phyloP scores from a whole-genome alignment of 2,797 vertebrate genomes.

The Adrianichthys oophorus region DNA sequence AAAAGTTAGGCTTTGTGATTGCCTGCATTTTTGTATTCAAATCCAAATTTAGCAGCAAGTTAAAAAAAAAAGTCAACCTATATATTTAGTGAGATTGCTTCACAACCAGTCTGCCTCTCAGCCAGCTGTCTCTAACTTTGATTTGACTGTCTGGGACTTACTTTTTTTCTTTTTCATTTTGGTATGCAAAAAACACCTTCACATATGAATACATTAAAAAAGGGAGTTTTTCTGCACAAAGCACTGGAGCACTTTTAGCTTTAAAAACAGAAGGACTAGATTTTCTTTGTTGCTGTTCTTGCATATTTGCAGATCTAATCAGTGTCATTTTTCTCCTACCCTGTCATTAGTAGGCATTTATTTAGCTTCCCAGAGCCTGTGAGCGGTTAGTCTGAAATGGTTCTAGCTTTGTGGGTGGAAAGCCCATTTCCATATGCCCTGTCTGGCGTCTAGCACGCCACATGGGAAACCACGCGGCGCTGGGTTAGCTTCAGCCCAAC shows the following conservation, averaged over 20 bases:
- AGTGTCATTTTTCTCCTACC: conserved; percentile 48
- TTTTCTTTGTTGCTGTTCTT: conserved; percentile 22
- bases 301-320: conserved; percentile 63
- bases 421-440: conserved; percentile 71
- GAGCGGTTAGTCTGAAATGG: conserved; percentile 61
- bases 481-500: conserved; percentile 50
- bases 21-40: conserved; percentile 15
- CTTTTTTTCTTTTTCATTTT: neutral
- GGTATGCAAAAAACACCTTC: neutral
- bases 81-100: conserved; percentile 26
- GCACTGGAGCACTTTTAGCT: conserved; percentile 1
- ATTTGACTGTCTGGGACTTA: conserved; percentile 34
- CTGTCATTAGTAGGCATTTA: conserved; percentile 71
- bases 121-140: conserved; percentile 36
- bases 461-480: conserved; percentile 65
- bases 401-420: conserved; percentile 64
- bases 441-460: conserved; percentile 71
- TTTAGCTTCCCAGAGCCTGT: conserved; percentile 71
- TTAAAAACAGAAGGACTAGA: conserved; percentile 5
- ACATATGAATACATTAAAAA: neutral
- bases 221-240: neutral
- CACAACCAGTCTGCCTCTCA: conserved; percentile 43
- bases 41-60: conserved; percentile 17
- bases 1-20: conserved; percentile 1
- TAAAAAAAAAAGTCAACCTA: conserved; percentile 27